Conservation (phyloP, 1,140 invertebrate genomes). For the Solenopsis invicta region DNA sequence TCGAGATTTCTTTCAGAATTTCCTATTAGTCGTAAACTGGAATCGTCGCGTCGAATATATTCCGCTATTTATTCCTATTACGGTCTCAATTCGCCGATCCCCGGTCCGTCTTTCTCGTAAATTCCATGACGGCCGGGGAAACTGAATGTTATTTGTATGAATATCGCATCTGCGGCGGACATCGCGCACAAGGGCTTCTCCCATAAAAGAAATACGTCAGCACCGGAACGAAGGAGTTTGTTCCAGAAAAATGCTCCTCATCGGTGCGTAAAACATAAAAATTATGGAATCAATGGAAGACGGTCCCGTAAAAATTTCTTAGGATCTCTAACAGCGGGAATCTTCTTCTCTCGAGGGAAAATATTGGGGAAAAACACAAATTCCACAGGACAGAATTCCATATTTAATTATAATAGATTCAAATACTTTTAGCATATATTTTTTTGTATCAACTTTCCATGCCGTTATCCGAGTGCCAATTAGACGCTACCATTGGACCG, state of each 20-base stretch:
- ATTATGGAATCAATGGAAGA: slow-evolving; percentile 20
- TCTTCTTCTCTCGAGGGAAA: background rate
- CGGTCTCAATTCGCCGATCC: slow-evolving; percentile 40
- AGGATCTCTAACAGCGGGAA: background rate
- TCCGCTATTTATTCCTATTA: slow-evolving; percentile 52
- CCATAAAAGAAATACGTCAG: slow-evolving; percentile 33
- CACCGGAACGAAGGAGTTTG: slow-evolving; percentile 25
- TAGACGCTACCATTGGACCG: background rate
- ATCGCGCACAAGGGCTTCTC: background rate
- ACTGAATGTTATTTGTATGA: slow-evolving; percentile 63
- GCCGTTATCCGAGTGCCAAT: background rate
- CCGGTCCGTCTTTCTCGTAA: slow-evolving; percentile 42
- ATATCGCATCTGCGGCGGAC: slow-evolving; percentile 38
- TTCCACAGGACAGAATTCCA: background rate
- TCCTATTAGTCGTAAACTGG: slow-evolving; percentile 53
- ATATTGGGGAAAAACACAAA: background rate
- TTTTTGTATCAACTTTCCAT: background rate
- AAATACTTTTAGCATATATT: no score
- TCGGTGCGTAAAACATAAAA: slow-evolving; percentile 47
- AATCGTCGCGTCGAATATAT: slow-evolving; percentile 53
- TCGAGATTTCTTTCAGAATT: slow-evolving; percentile 17
- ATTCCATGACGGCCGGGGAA: slow-evolving; percentile 38
- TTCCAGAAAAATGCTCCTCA: slow-evolving; percentile 6
- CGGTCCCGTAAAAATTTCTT: slow-evolving; percentile 32
- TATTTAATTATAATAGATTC: background rate